Percentiles rank a stretch among this genome's conserved stretches.
Conservation (phyloP, 2,888 invertebrate genomes). For the Parthenolecanium corni region DNA sequence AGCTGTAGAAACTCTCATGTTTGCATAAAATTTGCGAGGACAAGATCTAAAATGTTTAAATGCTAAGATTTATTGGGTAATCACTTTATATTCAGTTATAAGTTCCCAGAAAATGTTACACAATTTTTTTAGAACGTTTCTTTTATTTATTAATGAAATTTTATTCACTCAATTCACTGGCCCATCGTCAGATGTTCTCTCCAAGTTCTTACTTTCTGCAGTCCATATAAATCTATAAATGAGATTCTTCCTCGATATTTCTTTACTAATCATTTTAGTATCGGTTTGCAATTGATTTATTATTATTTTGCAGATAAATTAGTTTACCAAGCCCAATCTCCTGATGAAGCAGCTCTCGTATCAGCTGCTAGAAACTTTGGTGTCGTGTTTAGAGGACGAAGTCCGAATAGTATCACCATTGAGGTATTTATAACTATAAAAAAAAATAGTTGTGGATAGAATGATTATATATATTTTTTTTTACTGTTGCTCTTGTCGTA, state of each 20-base stretch:
- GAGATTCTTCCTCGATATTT: no score
- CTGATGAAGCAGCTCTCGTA: conserved; percentile 94
- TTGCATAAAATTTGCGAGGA: not conserved
- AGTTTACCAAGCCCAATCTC: conserved; percentile 91
- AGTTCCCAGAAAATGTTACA: no score
- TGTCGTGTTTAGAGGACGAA: conserved; percentile 88
- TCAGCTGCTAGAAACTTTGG: conserved; percentile 98
- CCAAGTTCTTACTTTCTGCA: no score
- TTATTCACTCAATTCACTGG: no score
- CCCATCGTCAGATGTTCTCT: no score
- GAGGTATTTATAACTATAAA: conserved; percentile 45
- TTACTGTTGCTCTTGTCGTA: not conserved
- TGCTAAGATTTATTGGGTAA: not conserved
- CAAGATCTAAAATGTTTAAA: not conserved
- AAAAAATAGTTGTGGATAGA: not conserved
- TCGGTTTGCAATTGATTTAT: no score
- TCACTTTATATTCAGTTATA: no score
- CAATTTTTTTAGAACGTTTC: no score
- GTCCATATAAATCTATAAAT: no score
- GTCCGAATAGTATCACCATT: conserved; percentile 85
- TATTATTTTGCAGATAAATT: conserved; percentile 42
- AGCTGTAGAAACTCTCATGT: not conserved
- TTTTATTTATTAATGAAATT: no score
- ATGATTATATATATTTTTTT: not conserved
- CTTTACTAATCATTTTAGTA: no score